Conservation (phyloP, 2,113 vertebrate species). For the Thalassarche chlororhynchos region DNA sequence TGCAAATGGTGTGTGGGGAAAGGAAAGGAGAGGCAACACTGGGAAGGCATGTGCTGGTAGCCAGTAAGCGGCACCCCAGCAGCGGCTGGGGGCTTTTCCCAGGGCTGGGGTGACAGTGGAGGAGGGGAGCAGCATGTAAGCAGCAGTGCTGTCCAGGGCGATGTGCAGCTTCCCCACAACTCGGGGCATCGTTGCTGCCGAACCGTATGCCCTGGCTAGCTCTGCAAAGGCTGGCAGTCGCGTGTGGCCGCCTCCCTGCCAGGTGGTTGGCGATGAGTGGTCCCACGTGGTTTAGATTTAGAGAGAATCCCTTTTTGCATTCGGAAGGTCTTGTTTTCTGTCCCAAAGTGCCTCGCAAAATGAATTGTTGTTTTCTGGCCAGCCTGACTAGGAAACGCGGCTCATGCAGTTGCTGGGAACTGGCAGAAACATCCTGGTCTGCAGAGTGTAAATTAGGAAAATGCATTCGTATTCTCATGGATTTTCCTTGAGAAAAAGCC, state of each 20-base stretch:
- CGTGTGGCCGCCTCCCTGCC: not conserved
- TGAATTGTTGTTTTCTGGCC: not conserved
- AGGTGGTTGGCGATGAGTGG: not conserved
- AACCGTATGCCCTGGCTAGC: not conserved
- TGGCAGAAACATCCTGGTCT: not conserved
- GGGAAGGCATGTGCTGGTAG: not conserved
- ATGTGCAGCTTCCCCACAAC: fast-evolving
- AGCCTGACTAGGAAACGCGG: not conserved
- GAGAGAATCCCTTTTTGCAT: not conserved
- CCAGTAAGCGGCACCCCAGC: not conserved
- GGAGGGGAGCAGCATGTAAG: not conserved
- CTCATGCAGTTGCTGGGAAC: conserved; percentile 10
- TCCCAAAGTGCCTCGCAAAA: not conserved
- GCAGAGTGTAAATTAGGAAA: conserved; percentile 2
- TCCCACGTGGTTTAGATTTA: conserved; percentile 12
- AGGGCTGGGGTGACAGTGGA: not conserved
- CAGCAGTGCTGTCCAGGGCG: fast-evolving
- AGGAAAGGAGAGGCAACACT: not conserved
- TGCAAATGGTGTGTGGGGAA: not conserved
- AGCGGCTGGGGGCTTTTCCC: not conserved
- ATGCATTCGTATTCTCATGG: not conserved
- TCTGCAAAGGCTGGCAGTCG: not conserved
- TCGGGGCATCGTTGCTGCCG: not conserved
- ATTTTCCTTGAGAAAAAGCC: not conserved
- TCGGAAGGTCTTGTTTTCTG: not conserved